Evolutionary conservation across 2,888 invertebrate species (phyloP), one percentile per base, ranked within the genome.

Genomic region (Caradrina clavipalpis): DNA sequence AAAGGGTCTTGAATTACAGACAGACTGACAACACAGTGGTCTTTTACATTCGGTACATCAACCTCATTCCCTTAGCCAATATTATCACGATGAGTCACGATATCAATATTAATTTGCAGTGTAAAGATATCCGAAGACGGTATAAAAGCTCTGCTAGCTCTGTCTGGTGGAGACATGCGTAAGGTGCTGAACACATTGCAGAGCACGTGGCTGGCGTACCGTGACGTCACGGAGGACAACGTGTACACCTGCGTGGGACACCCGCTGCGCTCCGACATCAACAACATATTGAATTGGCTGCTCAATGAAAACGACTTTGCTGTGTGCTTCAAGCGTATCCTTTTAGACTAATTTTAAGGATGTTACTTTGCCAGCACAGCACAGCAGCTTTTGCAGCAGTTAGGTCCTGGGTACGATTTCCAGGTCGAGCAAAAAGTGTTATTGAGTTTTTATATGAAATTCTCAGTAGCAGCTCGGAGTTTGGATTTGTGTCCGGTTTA

Each of bases 81-180:
- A 26, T 47, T 22, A 35, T 47, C 2, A 39, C 11, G 39, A 13
- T 39, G 11, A 39, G 13, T 39, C 39, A 13, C 45, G 5, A 45
- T 45, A 17, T 17, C 45, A 1, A 1, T 45, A 39, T 51, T 51
- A 4, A 49, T 55, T 76, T 94, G 10, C 87, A 99, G 98, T n/a
- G 97, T 99, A 10, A 97, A 97, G 73, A 97, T 98, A 35, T 97
- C 98, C 0, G 98, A 98, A 75, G 98, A 98, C 95, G 99, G 99
- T 0, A 97, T 98, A 89, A 97, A 98, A 82, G 99, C 99, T 0
- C 92, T 99, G 6, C 96, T 99, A 76, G 98, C 98, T 0, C 96
- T 99, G 1, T 98, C 99, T 0, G 98, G 98, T 70, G 99, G 99
- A 15, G 99, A 99, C 94, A 99, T 99, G 99, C 97, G 99, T 82